A percentile compares a stretch with the other conserved stretches of the same genome.
phyloP scores from a whole-genome alignment of 2,113 vertebrate genomes.

The Prolemur simus region DNA sequence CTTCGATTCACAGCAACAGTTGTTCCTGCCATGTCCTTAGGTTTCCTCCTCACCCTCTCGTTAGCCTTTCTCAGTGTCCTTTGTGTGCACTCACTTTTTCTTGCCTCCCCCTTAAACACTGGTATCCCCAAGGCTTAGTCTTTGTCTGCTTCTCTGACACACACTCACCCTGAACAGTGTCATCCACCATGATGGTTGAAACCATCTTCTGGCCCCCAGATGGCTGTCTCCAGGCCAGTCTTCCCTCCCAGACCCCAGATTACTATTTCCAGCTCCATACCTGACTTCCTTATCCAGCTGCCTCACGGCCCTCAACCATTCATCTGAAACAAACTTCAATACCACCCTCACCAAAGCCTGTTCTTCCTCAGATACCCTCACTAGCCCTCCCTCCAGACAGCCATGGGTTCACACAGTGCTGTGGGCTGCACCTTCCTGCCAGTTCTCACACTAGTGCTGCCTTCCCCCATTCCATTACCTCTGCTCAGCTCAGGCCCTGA shows the following conservation, averaged over 20 bases:
- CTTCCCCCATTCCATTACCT: not conserved
- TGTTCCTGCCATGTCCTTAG: not conserved
- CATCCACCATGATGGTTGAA: not conserved
- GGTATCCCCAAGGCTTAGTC: too few species aligned
- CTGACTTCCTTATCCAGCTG: not conserved
- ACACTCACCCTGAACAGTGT: not conserved
- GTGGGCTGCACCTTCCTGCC: not conserved
- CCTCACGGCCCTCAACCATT: not conserved
- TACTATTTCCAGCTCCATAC: not conserved
- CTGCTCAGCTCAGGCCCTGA: not conserved
- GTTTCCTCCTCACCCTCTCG: not conserved
- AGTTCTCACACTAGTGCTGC: not conserved
- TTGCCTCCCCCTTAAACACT: not conserved
- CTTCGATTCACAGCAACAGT: not conserved
- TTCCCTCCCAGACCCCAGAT: not conserved
- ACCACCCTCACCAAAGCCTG: not conserved
- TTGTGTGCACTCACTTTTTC: not conserved
- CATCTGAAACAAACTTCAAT: not conserved
- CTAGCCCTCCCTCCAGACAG: not conserved
- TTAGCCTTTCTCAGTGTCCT: not conserved
- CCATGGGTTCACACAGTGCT: not conserved
- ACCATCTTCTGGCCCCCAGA: not conserved
- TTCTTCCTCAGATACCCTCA: not conserved
- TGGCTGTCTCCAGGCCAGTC: not conserved
- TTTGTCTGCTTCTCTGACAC: not conserved